Percentiles rank a stretch among this genome's conserved stretches.
These are phyloP conservation scores for Yponomeuta sedellus DNA, from an alignment of 2,888 invertebrate genomes.

Conservation along the genomic window DNA sequence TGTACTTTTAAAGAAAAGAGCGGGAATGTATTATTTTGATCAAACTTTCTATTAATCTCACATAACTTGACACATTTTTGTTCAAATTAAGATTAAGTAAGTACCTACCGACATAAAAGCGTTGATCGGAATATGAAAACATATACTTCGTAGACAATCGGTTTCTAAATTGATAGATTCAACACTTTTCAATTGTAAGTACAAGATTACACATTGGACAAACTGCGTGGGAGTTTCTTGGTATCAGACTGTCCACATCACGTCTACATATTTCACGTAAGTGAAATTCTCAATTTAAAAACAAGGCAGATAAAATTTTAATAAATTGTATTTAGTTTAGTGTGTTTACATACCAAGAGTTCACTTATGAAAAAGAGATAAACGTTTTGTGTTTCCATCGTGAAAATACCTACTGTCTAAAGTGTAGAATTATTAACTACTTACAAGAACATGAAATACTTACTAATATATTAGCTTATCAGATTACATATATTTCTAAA, in stretches of 20 bases:
- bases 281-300: too few relatives aligned
- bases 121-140: background rate
- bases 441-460: background rate
- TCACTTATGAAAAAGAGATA: background rate
- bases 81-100: background rate
- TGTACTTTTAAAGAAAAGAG: background rate
- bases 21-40: conserved; percentile 1
- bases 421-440: too few relatives aligned
- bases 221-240: too few relatives aligned
- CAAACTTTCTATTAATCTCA: background rate
- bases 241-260: too few relatives aligned
- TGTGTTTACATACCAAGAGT: background rate
- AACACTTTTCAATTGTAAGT: too few relatives aligned
- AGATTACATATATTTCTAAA: conserved; percentile 3
- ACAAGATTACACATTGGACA: too few relatives aligned
- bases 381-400: background rate
- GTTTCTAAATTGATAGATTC: too few relatives aligned
- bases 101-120: background rate
- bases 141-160: too few relatives aligned
- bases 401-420: background rate
- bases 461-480: background rate
- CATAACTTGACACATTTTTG: background rate
- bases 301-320: too few relatives aligned
- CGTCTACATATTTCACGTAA: too few relatives aligned
- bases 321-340: background rate